phyloP scores from a whole-genome alignment of 2,797 vertebrate species.

The Lateolabrax maculatus region DNA sequence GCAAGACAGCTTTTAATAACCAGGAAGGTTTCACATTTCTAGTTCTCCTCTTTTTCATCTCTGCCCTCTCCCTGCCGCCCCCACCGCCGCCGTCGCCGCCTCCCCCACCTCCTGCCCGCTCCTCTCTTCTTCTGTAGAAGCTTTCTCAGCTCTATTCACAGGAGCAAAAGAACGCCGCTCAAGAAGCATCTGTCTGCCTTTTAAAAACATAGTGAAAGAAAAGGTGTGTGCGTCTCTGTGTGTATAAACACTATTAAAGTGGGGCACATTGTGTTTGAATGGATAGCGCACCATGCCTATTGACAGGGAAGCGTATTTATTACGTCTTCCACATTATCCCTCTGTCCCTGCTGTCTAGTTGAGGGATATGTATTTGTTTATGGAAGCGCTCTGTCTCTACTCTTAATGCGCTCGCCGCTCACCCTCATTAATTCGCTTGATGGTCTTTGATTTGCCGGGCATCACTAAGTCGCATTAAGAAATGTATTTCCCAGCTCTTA shows the following conservation, averaged over 20 bases:
- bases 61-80: conserved; percentile 2
- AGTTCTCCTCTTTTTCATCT: conserved; percentile 68
- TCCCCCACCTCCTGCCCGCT: conserved; percentile 35
- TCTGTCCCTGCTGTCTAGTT: conserved; percentile 68
- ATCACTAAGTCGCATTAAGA: conserved; percentile 87
- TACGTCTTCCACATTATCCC: conserved; percentile 62
- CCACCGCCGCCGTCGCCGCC: not conserved
- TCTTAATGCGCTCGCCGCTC: conserved; percentile 81
- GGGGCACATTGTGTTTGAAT: conserved; percentile 56
- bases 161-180: conserved; percentile 58
- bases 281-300: conserved; percentile 48
- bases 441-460: conserved; percentile 86
- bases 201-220: conserved; percentile 51
- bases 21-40: conserved; percentile 77
- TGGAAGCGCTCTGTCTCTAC: conserved; percentile 70
- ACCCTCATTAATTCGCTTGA: conserved; percentile 86
- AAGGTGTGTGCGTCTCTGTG: conserved; percentile 46
- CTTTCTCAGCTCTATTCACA: conserved; percentile 66
- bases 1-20: conserved; percentile 81
- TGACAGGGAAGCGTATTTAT: conserved; percentile 69
- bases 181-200: conserved; percentile 63
- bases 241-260: conserved; percentile 57
- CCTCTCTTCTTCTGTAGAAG: conserved; percentile 54
- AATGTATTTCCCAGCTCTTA: conserved; percentile 84
- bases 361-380: conserved; percentile 83